Evolutionary conservation across 2,113 vertebrate genomes (phyloP).

Genomic region (Epinephelus cyanopodus): DNA sequence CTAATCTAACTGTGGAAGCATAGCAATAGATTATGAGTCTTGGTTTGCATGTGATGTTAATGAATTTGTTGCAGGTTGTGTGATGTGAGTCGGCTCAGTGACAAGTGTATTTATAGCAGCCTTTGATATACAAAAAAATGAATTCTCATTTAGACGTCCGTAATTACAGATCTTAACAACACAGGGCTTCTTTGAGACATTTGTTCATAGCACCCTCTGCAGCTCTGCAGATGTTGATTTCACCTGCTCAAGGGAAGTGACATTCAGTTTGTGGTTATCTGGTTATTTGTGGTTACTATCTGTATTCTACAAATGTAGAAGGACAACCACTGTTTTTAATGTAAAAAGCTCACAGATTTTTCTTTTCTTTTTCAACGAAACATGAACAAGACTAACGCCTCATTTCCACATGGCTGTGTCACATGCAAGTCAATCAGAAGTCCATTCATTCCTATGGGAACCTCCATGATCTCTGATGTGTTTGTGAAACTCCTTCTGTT

Average conservation of each 20-base stretch:
- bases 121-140: slow-evolving; percentile 71
- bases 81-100: slow-evolving; percentile 43
- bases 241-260: not conserved
- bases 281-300: not conserved
- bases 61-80: slow-evolving; percentile 58
- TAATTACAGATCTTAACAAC: slow-evolving; percentile 51
- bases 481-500: no score
- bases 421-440: no score
- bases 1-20: slow-evolving; percentile 2
- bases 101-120: slow-evolving; percentile 61
- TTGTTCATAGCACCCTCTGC: slow-evolving; percentile 5
- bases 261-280: slow-evolving; percentile 10
- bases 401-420: no score
- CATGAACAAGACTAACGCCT: no score
- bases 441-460: no score
- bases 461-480: no score
- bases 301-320: not conserved
- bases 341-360: not conserved
- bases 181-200: slow-evolving; percentile 17
- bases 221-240: slow-evolving; percentile 17
- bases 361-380: no score
- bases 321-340: not conserved
- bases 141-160: slow-evolving; percentile 61
- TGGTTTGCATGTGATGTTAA: slow-evolving; percentile 29
- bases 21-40: not conserved